Conservation (phyloP, 2,113 vertebrate species). For the Sinocyclocheilus anophthalmus region DNA sequence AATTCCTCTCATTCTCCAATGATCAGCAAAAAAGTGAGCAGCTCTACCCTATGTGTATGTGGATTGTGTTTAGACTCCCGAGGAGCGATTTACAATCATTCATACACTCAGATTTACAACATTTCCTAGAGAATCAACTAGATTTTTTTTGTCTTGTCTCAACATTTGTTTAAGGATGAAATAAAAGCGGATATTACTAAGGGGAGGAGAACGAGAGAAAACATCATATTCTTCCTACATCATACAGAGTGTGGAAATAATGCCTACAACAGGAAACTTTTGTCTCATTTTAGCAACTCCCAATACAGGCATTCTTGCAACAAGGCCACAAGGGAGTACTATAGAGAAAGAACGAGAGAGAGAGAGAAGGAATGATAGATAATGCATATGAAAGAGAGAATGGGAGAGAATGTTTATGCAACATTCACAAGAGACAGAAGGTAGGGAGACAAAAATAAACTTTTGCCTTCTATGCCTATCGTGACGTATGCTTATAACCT, state of each 20-base stretch:
- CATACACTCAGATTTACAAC: neutral
- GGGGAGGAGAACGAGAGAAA: neutral
- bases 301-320: conserved; percentile 38
- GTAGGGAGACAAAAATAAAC: conserved; percentile 58
- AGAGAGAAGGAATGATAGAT: conserved; percentile 47
- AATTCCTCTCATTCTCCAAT: neutral
- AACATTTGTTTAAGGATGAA: conserved; percentile 13
- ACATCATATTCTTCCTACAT: neutral
- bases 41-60: too few relatives aligned
- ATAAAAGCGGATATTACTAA: neutral
- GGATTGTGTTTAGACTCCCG: conserved; percentile 10
- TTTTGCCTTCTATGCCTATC: conserved; percentile 44
- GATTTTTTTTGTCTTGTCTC: neutral
- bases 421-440: conserved; percentile 23
- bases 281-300: conserved; percentile 42
- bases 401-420: neutral
- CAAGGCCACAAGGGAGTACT: conserved; percentile 35
- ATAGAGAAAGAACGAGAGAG: conserved; percentile 39
- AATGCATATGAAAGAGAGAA: conserved; percentile 5
- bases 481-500: conserved; percentile 63
- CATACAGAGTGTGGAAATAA: conserved; percentile 21
- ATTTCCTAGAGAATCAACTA: neutral
- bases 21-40: neutral
- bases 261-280: conserved; percentile 38
- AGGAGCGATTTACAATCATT: neutral